phyloP scores from a whole-genome alignment of 2,888 invertebrate genomes.

The Phytoseiulus persimilis region DNA sequence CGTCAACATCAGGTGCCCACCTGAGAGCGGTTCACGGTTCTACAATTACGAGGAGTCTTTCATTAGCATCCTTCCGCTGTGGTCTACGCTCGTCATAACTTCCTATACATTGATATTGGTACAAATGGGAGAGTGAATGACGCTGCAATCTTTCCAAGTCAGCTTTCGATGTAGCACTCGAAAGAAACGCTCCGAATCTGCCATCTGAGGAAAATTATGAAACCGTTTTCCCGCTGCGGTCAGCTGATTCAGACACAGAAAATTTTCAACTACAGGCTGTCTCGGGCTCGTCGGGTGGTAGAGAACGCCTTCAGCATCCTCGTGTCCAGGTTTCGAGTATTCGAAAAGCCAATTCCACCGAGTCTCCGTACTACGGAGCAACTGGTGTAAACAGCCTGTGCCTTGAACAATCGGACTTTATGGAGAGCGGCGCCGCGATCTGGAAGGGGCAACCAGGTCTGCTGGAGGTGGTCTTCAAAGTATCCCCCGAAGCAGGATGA shows the following conservation, averaged over 20 bases:
- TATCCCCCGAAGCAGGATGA: too few relatives aligned
- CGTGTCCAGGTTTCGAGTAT: too few relatives aligned
- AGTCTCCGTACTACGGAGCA: too few relatives aligned
- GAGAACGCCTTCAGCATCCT: too few relatives aligned
- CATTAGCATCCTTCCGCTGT: constrained; percentile 43
- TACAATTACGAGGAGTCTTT: constrained; percentile 45
- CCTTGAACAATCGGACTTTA: too few relatives aligned
- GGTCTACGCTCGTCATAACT: constrained; percentile 45
- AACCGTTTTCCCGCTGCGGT: constrained; percentile 11
- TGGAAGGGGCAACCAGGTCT: too few relatives aligned
- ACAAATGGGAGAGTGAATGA: constrained; percentile 45
- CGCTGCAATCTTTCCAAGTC: constrained; percentile 42
- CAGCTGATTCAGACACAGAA: not conserved
- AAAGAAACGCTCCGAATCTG: not conserved
- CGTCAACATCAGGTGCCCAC: constrained; percentile 43
- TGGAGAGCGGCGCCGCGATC: too few relatives aligned
- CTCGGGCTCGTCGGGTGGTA: too few relatives aligned
- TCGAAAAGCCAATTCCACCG: too few relatives aligned
- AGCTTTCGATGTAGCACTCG: constrained; percentile 21
- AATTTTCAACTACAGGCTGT: not conserved
- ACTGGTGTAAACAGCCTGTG: too few relatives aligned
- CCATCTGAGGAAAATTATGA: constrained; percentile 11
- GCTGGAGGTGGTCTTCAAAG: too few relatives aligned
- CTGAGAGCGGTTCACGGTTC: constrained; percentile 43
- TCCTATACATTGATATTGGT: constrained; percentile 45